Evolutionary conservation across 1,140 invertebrate species (phyloP).

Genomic region (Ganaspis sp.): DNA sequence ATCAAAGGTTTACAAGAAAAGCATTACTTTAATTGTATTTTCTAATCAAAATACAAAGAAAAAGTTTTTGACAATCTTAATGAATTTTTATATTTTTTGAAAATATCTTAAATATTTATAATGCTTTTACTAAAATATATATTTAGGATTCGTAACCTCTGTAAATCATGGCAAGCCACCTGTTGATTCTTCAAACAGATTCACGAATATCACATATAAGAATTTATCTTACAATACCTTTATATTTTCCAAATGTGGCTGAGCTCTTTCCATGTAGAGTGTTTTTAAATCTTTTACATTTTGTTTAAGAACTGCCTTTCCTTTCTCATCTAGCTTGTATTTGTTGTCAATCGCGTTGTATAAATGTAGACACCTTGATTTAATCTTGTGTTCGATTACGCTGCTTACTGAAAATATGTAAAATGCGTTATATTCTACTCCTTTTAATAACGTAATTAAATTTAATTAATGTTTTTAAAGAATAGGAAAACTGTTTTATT

Average conservation of each 20-base stretch:
- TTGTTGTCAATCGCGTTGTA: slow-evolving; percentile 52
- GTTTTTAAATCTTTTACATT: slow-evolving; percentile 55
- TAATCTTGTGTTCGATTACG: slow-evolving; percentile 55
- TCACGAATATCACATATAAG: neutral
- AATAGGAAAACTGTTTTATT: too few relatives aligned
- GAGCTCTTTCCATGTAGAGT: slow-evolving; percentile 47
- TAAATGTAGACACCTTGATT: slow-evolving; percentile 53
- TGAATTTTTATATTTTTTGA: neutral
- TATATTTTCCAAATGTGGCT: slow-evolving; percentile 54
- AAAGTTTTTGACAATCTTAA: neutral
- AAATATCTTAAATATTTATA: neutral
- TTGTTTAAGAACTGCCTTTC: slow-evolving; percentile 37
- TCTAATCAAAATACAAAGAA: neutral
- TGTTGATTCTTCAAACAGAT: neutral
- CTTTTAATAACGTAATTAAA: too few relatives aligned
- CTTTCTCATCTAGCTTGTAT: slow-evolving; percentile 48
- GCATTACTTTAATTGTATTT: neutral
- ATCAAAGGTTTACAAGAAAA: neutral
- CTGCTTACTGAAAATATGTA: slow-evolving; percentile 59
- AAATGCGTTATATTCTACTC: neutral
- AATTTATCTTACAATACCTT: slow-evolving; percentile 56
- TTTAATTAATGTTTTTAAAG: too few relatives aligned
- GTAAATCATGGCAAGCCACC: neutral
- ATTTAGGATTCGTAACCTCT: neutral
- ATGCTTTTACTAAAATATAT: neutral